These are phyloP conservation scores for Notechis scutatus DNA, from an alignment of 2,113 vertebrate species.

Conservation along the genomic window DNA sequence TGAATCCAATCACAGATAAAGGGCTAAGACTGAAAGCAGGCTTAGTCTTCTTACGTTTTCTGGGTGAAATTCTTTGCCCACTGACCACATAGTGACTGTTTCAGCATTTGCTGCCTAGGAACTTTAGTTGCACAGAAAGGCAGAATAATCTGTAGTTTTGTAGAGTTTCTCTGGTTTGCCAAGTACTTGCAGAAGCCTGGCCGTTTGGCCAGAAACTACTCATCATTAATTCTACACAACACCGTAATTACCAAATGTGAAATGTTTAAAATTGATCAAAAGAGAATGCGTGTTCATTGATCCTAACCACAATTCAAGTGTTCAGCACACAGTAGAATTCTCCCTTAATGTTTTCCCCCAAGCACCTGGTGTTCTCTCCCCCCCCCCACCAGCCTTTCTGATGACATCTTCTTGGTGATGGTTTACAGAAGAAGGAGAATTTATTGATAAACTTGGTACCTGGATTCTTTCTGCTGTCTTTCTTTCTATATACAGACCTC, in stretches of 20 bases:
- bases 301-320: neutral
- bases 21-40: neutral
- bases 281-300: neutral
- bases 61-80: neutral
- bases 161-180: neutral
- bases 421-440: conserved; percentile 42
- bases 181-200: neutral
- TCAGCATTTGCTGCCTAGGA: neutral
- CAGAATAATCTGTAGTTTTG: neutral
- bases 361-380: neutral
- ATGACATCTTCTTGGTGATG: conserved; percentile 40
- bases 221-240: neutral
- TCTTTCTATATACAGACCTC: conserved; percentile 14
- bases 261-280: neutral
- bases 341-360: neutral
- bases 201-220: neutral
- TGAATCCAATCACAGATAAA: neutral
- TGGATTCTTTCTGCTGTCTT: conserved; percentile 11
- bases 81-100: neutral
- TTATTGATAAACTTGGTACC: conserved; percentile 49
- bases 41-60: neutral
- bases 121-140: neutral
- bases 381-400: neutral
- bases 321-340: rapidly evolving
- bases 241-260: neutral